Evolutionary conservation across 1,140 invertebrate species (phyloP).

Genomic region (Hypsibius dujardini): DNA sequence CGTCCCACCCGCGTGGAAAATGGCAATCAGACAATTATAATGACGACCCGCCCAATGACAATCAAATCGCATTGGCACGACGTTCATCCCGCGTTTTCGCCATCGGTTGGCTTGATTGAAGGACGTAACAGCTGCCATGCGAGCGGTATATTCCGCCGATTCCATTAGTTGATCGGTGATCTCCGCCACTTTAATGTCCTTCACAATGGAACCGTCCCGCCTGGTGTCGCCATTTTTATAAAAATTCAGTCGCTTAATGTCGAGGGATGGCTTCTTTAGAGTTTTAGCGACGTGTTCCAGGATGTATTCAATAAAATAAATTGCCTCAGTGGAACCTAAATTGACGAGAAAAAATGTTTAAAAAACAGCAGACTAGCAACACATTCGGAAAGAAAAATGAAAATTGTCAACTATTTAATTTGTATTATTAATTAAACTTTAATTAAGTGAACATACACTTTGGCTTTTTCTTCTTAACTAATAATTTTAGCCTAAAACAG

Average conservation of each 20-base stretch:
- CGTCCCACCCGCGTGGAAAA: slow-evolving; percentile 43
- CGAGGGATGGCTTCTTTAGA: slow-evolving; percentile 26
- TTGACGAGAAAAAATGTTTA: no score
- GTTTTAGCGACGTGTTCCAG: slow-evolving; percentile 30
- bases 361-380: no score
- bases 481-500: no score
- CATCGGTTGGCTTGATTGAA: slow-evolving; percentile 43
- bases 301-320: slow-evolving; percentile 22
- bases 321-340: slow-evolving; percentile 25
- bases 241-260: slow-evolving; percentile 27
- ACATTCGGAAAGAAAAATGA: not conserved
- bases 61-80: slow-evolving; percentile 43
- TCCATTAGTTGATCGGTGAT: not conserved
- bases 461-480: no score
- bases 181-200: not conserved
- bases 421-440: no score
- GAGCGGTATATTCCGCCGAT: not conserved
- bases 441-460: no score
- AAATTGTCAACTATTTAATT: not conserved
- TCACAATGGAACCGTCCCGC: not conserved
- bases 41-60: slow-evolving; percentile 27
- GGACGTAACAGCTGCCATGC: not conserved
- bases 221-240: slow-evolving; percentile 28
- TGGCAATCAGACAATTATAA: slow-evolving; percentile 36
- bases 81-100: slow-evolving; percentile 51